Percentiles rank a stretch among this genome's conserved stretches.
Conservation (phyloP, 2,113 vertebrate species). For the Siniperca knerii region DNA sequence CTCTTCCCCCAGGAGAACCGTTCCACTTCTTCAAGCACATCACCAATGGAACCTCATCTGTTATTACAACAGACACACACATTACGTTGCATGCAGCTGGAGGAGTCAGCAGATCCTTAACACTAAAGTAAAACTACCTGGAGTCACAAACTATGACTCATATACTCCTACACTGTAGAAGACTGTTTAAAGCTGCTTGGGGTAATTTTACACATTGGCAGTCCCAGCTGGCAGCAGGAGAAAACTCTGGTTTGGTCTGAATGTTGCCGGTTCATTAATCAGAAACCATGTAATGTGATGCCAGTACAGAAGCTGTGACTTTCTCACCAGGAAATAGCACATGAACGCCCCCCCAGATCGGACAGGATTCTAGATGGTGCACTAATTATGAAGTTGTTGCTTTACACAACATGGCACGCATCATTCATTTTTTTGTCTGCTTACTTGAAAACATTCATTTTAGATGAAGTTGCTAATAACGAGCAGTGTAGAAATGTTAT, state of each 20-base stretch:
- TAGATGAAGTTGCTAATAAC: not conserved
- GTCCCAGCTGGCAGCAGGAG: slow-evolving; percentile 32
- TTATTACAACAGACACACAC: slow-evolving; percentile 52
- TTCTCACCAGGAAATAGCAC: slow-evolving; percentile 38
- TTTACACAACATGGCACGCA: not conserved
- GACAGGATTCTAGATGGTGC: not conserved
- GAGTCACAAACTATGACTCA: slow-evolving; percentile 39
- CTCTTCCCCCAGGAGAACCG: slow-evolving; percentile 58
- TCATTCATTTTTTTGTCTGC: not conserved
- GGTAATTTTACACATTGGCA: slow-evolving; percentile 41
- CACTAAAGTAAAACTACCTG: slow-evolving; percentile 42
- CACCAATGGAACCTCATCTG: slow-evolving; percentile 58
- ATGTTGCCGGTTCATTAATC: slow-evolving; percentile 29
- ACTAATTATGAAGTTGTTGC: slow-evolving; percentile 18
- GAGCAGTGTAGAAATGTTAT: not conserved
- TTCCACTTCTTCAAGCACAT: slow-evolving; percentile 68
- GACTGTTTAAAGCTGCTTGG: slow-evolving; percentile 13
- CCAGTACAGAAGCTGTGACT: slow-evolving; percentile 39
- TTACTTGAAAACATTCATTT: not conserved
- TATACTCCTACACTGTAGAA: slow-evolving; percentile 17
- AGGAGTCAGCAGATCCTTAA: slow-evolving; percentile 21
- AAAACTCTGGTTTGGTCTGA: slow-evolving; percentile 27
- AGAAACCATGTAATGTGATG: slow-evolving; percentile 31
- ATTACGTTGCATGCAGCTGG: slow-evolving; percentile 1
- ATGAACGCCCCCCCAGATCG: not conserved